Conservation (phyloP, 2,113 vertebrate genomes). For the Microcebus jonahi region DNA sequence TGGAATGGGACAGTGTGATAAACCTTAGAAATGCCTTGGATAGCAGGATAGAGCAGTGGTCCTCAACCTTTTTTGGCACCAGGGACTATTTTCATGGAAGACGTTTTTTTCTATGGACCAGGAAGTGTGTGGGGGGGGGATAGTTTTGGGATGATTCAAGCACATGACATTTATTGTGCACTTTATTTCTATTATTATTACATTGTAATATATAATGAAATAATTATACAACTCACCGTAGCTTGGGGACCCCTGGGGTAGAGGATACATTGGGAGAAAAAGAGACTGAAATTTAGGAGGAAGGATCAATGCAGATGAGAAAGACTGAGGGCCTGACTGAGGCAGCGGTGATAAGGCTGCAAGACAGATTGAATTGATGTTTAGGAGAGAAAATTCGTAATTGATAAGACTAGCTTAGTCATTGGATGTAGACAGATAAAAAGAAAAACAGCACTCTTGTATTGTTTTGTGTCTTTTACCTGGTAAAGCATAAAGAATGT, state of each 20-base stretch:
- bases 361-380: background rate
- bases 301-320: background rate
- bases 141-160: too few species aligned
- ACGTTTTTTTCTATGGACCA: too few species aligned
- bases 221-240: too few species aligned
- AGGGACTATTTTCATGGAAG: too few species aligned
- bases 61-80: too few species aligned
- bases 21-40: background rate
- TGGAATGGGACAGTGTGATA: background rate
- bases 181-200: too few species aligned
- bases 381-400: background rate
- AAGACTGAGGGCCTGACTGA: background rate
- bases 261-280: background rate
- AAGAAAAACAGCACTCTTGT: background rate
- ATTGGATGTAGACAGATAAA: background rate
- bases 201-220: too few species aligned
- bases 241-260: too few species aligned
- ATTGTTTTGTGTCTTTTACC: background rate
- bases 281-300: background rate
- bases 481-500: background rate
- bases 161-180: too few species aligned
- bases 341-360: background rate
- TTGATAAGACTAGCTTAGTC: background rate
- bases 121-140: fast-evolving
- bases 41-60: background rate